Percentiles rank a stretch among this genome's conserved stretches.
Evolutionary conservation across 2,797 vertebrate genomes (phyloP).

Genomic region (Phoebastria nigripes): DNA sequence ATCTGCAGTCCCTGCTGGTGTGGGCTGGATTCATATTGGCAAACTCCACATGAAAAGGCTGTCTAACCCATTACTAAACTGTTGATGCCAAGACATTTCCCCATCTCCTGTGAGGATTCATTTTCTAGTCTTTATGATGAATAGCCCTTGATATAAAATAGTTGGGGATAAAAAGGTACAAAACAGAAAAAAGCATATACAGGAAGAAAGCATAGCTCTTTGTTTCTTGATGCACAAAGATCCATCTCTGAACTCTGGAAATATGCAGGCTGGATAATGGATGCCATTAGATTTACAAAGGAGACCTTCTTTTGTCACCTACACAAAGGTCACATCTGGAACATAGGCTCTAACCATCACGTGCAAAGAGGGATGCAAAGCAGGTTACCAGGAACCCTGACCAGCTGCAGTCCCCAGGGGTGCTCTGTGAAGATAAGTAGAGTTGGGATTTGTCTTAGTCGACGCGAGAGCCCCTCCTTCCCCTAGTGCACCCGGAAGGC

Average conservation of each 20-base stretch:
- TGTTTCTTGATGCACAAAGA: conserved; percentile 7
- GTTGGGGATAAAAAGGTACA: background rate
- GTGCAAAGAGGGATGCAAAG: background rate
- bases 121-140: conserved; percentile 26
- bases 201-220: background rate
- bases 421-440: background rate
- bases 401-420: background rate
- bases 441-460: background rate
- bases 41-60: conserved; percentile 28
- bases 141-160: conserved; percentile 35
- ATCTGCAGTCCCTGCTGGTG: conserved; percentile 11
- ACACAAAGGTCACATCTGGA: background rate
- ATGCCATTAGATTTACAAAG: background rate
- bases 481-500: background rate
- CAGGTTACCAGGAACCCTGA: background rate
- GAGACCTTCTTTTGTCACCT: background rate
- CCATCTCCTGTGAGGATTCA: conserved; percentile 21
- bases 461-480: background rate
- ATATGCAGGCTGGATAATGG: background rate
- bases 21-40: conserved; percentile 26
- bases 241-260: background rate
- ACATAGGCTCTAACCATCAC: background rate
- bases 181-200: background rate
- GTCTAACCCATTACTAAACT: conserved; percentile 39
- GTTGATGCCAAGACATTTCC: conserved; percentile 34